Conservation (phyloP, 2,888 invertebrate species). For the Limenitis camilla region DNA sequence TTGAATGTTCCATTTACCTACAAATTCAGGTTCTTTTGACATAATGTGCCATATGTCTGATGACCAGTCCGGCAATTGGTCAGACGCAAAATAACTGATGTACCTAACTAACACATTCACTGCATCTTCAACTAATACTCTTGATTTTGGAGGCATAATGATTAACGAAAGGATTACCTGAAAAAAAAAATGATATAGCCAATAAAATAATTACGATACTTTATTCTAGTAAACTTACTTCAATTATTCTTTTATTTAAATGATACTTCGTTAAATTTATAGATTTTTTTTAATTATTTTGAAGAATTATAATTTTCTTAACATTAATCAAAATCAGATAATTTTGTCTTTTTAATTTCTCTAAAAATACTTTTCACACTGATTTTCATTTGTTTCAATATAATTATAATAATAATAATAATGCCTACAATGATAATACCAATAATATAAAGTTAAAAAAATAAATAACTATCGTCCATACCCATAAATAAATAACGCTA, state of each 20-base stretch:
- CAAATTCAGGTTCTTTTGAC: conserved; percentile 1
- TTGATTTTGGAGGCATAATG: too few species aligned
- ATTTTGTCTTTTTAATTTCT: neutral
- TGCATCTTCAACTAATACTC: neutral
- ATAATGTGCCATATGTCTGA: neutral
- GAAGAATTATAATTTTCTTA: neutral
- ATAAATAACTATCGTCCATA: neutral
- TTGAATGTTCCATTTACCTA: conserved; percentile 1
- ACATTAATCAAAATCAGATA: neutral
- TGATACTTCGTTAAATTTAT: neutral
- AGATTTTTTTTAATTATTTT: neutral
- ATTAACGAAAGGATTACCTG: too few species aligned
- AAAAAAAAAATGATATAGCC: neutral
- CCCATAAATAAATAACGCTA: neutral
- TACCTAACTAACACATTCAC: neutral
- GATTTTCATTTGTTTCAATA: neutral
- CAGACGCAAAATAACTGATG: neutral
- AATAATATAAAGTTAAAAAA: neutral
- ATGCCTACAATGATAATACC: neutral
- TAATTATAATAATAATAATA: neutral
- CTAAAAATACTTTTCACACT: neutral
- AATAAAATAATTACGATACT: neutral
- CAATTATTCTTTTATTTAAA: neutral
- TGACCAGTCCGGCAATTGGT: neutral
- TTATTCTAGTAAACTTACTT: neutral